These are phyloP conservation scores for Setophaga coronata DNA, from an alignment of 2,113 vertebrate genomes.

Conservation along the genomic window DNA sequence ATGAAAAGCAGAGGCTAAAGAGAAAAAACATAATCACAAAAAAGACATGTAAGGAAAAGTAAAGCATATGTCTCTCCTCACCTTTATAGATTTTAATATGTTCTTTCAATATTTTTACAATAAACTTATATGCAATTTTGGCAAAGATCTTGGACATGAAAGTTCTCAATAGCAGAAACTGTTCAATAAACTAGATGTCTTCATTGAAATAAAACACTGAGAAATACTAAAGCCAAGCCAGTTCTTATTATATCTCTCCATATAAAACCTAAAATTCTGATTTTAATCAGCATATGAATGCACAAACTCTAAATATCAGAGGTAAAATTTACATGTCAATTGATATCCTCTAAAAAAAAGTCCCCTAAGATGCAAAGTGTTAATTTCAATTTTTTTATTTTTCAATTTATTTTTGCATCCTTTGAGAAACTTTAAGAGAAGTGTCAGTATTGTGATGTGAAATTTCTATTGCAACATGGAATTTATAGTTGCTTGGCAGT, in stretches of 20 bases:
- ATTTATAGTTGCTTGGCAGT: background rate
- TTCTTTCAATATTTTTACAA: background rate
- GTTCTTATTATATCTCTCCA: background rate
- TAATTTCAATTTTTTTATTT: background rate
- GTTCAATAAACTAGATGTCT: background rate
- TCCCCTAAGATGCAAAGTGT: background rate
- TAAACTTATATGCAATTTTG: background rate
- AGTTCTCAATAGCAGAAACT: background rate
- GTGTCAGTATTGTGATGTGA: background rate
- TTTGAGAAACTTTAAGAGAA: background rate
- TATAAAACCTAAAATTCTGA: background rate
- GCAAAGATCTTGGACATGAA: background rate
- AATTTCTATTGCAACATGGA: background rate
- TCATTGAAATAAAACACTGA: background rate
- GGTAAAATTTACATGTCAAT: background rate
- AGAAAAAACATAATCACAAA: background rate
- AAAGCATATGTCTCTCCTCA: background rate
- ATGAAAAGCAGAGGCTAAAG: background rate
- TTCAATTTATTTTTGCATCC: background rate
- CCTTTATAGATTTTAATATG: background rate
- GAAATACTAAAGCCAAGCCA: background rate
- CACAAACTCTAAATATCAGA: background rate
- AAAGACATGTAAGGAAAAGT: background rate
- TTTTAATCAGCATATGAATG: background rate
- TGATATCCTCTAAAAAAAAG: background rate